A percentile compares a stretch with the other conserved stretches of the same genome.
Evolutionary conservation across 2,888 invertebrate genomes (phyloP).

Genomic region (Ctena decussata): DNA sequence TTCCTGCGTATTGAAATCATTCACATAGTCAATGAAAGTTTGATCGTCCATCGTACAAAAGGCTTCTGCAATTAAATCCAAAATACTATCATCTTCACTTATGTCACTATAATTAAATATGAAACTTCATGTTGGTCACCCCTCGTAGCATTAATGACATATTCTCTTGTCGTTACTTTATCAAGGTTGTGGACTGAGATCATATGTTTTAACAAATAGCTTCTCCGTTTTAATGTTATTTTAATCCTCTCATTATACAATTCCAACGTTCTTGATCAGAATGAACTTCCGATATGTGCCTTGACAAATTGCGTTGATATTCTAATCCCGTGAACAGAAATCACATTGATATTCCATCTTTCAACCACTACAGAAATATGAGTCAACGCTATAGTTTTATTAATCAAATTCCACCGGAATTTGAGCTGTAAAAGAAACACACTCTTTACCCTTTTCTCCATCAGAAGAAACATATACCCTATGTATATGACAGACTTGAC

Average conservation of each 20-base stretch:
- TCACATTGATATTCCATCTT: background rate
- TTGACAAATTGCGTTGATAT: background rate
- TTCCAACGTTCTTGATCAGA: background rate
- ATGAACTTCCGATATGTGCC: background rate
- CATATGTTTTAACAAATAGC: background rate
- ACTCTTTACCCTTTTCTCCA: background rate
- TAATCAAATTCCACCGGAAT: background rate
- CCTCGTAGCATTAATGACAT: background rate
- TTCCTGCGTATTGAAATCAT: background rate
- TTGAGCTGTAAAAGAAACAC: background rate
- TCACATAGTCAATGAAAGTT: background rate
- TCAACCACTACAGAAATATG: background rate
- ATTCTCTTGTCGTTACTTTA: background rate
- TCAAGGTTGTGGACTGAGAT: background rate
- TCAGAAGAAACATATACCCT: no score
- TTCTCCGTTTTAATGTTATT: background rate
- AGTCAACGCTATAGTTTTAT: background rate
- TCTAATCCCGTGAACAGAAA: background rate
- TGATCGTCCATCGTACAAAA: background rate
- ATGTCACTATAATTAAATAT: background rate
- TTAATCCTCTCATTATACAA: background rate
- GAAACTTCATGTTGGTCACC: background rate
- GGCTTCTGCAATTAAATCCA: background rate
- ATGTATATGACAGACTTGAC: background rate
- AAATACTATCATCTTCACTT: background rate